These are phyloP conservation scores for Microcaecilia unicolor DNA, from an alignment of 2,797 vertebrate species.

Conservation along the genomic window DNA sequence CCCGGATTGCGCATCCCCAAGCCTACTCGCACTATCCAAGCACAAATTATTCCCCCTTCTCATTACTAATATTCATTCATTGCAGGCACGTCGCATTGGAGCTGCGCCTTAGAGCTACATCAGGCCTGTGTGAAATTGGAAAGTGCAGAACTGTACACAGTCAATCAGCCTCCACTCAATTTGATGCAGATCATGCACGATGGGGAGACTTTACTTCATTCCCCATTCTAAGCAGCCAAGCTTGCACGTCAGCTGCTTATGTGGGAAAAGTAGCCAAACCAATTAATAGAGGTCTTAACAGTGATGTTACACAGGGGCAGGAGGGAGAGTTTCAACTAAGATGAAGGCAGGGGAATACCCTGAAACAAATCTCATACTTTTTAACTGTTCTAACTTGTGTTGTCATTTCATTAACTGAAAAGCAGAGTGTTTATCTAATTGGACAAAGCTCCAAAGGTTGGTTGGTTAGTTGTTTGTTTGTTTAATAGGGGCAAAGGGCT, in stretches of 20 bases:
- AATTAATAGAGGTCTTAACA: constrained; percentile 38
- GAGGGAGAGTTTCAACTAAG: not conserved
- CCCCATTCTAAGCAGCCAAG: constrained; percentile 25
- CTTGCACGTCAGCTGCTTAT: constrained; percentile 15
- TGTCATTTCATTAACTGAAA: constrained; percentile 29
- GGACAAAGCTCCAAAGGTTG: too few species aligned
- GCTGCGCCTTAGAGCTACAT: constrained; percentile 35
- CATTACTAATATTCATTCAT: constrained; percentile 37
- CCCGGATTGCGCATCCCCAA: constrained; percentile 12
- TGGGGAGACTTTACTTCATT: constrained; percentile 28
- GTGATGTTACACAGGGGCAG: constrained; percentile 18
- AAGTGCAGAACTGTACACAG: constrained; percentile 18
- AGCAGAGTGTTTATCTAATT: too few species aligned
- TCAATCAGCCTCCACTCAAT: constrained; percentile 27
- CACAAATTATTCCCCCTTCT: constrained; percentile 45
- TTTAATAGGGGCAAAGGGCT: constrained; percentile 1
- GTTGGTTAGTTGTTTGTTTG: too few species aligned
- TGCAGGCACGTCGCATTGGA: constrained; percentile 12
- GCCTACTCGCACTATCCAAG: constrained; percentile 22
- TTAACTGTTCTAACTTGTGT: constrained; percentile 16
- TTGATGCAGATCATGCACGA: constrained; percentile 2
- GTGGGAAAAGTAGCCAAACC: constrained; percentile 22
- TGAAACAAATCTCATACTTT: not conserved
- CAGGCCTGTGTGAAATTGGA: constrained; percentile 46
- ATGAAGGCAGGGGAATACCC: not conserved